These are phyloP conservation scores for Manis pentadactyla DNA, from an alignment of 2,797 vertebrate genomes.

Conservation along the genomic window DNA sequence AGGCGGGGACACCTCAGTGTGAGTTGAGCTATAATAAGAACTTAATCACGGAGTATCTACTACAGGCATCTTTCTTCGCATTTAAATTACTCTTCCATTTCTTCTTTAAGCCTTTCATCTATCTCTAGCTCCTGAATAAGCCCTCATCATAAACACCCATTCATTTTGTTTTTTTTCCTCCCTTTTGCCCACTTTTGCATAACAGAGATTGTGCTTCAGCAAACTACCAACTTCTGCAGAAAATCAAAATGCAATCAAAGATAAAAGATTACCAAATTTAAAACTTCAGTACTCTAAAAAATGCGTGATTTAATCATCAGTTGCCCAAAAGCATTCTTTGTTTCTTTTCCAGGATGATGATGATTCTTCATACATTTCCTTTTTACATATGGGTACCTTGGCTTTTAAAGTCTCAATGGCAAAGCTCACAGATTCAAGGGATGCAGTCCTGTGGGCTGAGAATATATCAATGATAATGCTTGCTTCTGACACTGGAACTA, in stretches of 20 bases:
- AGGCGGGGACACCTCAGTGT: not conserved
- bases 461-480: constrained; percentile 94
- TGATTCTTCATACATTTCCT: constrained; percentile 90
- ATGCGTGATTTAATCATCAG: constrained; percentile 56
- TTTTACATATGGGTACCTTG: constrained; percentile 95
- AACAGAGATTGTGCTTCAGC: not conserved
- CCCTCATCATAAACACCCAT: not conserved
- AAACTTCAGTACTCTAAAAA: not conserved
- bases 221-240: constrained; percentile 13
- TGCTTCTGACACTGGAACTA: constrained; percentile 93
- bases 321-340: constrained; percentile 89
- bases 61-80: not conserved
- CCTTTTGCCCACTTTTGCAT: not conserved
- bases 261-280: not conserved
- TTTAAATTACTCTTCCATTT: not conserved
- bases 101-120: not conserved
- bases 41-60: not conserved
- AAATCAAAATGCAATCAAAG: not conserved
- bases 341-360: constrained; percentile 91
- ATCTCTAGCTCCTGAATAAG: not conserved
- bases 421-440: constrained; percentile 91
- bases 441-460: constrained; percentile 92
- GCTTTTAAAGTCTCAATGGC: constrained; percentile 93
- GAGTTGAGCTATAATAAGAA: not conserved
- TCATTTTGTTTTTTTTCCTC: not conserved